Conservation (phyloP, 2,113 vertebrate genomes). For the Typhlomys cinereus region DNA sequence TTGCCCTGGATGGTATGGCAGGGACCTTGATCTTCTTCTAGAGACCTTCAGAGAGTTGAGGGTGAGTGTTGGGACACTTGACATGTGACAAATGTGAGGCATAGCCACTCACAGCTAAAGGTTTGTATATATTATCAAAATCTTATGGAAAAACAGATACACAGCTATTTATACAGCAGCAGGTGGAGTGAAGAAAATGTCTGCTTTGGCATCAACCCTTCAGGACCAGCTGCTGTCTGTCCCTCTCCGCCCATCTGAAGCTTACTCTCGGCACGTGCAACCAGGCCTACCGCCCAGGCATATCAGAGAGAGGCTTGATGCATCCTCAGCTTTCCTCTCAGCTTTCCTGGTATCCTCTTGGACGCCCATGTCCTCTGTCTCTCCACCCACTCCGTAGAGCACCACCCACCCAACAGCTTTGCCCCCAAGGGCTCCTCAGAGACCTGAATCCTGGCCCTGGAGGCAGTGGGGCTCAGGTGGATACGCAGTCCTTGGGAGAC, state of each 20-base stretch:
- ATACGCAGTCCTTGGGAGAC: background rate
- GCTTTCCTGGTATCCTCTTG: background rate
- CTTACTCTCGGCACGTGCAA: background rate
- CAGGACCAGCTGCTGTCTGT: conserved; percentile 30
- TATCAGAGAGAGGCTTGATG: background rate
- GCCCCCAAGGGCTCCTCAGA: conserved; percentile 76
- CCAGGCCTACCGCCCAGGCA: background rate
- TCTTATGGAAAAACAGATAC: conserved; percentile 69
- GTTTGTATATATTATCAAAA: conserved; percentile 76
- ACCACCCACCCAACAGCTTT: conserved; percentile 29
- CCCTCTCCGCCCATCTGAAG: background rate
- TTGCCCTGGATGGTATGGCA: too few relatives aligned
- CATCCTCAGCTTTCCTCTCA: background rate
- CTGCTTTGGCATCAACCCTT: conserved; percentile 71
- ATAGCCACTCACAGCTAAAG: background rate
- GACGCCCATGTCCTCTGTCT: background rate
- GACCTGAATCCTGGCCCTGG: conserved; percentile 73
- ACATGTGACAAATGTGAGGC: background rate
- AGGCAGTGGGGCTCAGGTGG: background rate
- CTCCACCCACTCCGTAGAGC: background rate
- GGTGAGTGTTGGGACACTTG: background rate
- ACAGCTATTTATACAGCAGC: conserved; percentile 61
- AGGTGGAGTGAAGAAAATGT: conserved; percentile 43
- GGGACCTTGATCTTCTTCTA: background rate
- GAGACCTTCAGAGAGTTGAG: background rate